Conservation (phyloP, 2,888 invertebrate genomes). For the Mesoligia furuncula region DNA sequence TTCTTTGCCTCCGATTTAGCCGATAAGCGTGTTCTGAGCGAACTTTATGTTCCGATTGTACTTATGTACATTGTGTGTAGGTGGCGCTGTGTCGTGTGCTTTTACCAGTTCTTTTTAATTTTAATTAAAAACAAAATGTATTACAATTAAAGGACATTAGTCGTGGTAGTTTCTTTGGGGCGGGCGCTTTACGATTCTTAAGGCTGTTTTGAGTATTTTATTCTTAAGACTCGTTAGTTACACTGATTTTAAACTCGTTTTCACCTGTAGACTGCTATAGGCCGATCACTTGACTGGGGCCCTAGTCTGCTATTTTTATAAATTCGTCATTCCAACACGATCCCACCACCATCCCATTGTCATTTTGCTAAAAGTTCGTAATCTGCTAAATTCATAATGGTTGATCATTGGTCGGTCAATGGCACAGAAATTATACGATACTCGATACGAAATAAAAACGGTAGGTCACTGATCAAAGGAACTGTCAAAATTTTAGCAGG, state of each 20-base stretch:
- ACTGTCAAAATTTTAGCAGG: too few species aligned
- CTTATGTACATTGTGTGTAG: slow-evolving; percentile 80
- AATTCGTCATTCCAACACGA: too few species aligned
- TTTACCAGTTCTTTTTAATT: slow-evolving; percentile 72
- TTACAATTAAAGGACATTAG: slow-evolving; percentile 65
- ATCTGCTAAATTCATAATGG: too few species aligned
- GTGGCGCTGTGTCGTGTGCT: slow-evolving; percentile 75
- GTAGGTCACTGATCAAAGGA: too few species aligned
- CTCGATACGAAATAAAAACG: too few species aligned
- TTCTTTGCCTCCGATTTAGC: slow-evolving; percentile 79
- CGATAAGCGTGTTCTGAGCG: slow-evolving; percentile 85
- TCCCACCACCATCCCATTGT: too few species aligned
- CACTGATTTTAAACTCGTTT: slow-evolving; percentile 6
- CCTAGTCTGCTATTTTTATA: too few species aligned
- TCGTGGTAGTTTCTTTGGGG: slow-evolving; percentile 53
- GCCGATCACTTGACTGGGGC: too few species aligned
- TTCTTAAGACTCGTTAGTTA: slow-evolving; percentile 2
- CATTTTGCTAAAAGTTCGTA: too few species aligned
- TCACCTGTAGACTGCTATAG: not conserved
- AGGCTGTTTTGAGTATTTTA: slow-evolving; percentile 9
- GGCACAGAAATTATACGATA: too few species aligned
- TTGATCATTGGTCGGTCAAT: too few species aligned
- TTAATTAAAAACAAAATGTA: slow-evolving; percentile 78
- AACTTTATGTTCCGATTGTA: slow-evolving; percentile 85
- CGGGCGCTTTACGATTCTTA: not conserved